A percentile compares a stretch with the other conserved stretches of the same genome.
Conservation (phyloP, 2,797 vertebrate genomes). For the Echiichthys vipera region DNA sequence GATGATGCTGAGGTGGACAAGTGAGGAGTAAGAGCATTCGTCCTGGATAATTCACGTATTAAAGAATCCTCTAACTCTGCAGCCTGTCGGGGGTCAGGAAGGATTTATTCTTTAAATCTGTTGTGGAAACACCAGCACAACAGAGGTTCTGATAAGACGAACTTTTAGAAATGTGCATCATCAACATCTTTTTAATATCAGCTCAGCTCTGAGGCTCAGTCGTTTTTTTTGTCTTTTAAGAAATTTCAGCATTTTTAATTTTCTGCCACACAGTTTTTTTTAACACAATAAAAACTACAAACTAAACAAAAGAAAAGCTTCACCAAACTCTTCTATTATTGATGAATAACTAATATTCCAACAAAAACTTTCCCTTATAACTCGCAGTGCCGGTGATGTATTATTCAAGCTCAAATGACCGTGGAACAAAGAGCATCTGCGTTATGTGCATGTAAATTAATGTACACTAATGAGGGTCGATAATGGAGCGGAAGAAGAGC, state of each 20-base stretch:
- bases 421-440: neutral
- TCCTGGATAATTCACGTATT: neutral
- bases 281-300: neutral
- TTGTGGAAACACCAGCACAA: neutral
- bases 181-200: conserved; percentile 14
- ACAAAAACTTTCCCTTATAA: neutral
- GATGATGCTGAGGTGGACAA: conserved; percentile 9
- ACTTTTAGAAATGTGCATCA: neutral
- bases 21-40: neutral
- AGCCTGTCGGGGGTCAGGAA: neutral
- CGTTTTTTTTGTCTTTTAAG: neutral
- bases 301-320: neutral
- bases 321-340: conserved; percentile 8
- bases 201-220: neutral
- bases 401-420: neutral
- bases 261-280: neutral
- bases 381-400: neutral
- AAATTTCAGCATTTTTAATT: neutral
- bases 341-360: conserved; percentile 5
- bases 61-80: neutral
- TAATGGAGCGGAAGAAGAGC: neutral
- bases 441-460: neutral
- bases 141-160: neutral
- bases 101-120: neutral
- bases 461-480: neutral